phyloP scores from a whole-genome alignment of 2,113 vertebrate genomes.

The Rhinolophus sinicus region DNA sequence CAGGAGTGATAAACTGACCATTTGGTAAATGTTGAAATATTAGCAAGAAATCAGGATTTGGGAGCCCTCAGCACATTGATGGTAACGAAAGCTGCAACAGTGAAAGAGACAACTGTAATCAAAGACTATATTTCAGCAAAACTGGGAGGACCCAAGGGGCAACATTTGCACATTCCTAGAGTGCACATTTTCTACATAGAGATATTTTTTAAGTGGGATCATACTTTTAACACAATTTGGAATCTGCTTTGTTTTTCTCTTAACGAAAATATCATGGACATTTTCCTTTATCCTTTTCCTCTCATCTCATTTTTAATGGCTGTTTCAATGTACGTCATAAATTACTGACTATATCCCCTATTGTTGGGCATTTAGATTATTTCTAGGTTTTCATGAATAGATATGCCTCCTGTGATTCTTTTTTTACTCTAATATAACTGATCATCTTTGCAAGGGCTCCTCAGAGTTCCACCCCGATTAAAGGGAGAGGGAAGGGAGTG shows the following conservation, averaged over 20 bases:
- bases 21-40: neutral
- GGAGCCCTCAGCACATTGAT: neutral
- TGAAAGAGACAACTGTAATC: neutral
- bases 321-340: neutral
- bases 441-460: neutral
- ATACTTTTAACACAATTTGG: neutral
- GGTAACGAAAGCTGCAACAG: neutral
- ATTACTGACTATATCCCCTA: neutral
- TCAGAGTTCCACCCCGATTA: neutral
- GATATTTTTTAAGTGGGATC: neutral
- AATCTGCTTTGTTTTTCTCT: neutral
- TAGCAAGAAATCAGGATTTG: too few relatives aligned
- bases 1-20: neutral
- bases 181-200: rapidly evolving
- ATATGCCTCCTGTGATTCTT: neutral
- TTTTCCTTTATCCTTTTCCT: neutral
- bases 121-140: neutral
- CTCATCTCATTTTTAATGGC: neutral
- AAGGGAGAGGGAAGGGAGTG: too few relatives aligned
- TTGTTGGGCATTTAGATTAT: neutral
- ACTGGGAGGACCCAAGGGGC: neutral
- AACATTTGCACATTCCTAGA: rapidly evolving
- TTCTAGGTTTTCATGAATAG: neutral
- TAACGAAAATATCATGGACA: neutral
- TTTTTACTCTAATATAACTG: neutral